phyloP scores from a whole-genome alignment of 1,140 invertebrate genomes.

The Cryptotermes secundus region DNA sequence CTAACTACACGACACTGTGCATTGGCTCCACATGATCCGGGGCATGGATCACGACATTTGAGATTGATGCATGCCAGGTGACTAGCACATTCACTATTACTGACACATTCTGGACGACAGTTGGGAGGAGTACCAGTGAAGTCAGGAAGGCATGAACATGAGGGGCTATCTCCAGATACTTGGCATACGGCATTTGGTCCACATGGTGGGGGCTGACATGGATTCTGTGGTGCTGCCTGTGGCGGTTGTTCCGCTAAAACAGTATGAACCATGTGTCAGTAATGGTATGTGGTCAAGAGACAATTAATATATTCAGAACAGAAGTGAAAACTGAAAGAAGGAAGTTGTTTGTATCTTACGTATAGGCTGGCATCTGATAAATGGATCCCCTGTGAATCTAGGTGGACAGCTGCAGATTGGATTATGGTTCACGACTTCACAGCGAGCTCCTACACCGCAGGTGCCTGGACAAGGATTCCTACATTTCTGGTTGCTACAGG shows the following conservation, averaged over 20 bases:
- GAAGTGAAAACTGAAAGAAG: background rate
- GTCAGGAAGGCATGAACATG: slow-evolving; percentile 45
- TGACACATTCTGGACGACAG: slow-evolving; percentile 45
- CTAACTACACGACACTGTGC: slow-evolving; percentile 51
- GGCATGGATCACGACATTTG: slow-evolving; percentile 49
- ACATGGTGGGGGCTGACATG: slow-evolving; percentile 61
- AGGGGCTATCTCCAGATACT: slow-evolving; percentile 42
- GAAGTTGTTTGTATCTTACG: background rate
- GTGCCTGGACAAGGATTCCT: slow-evolving; percentile 54
- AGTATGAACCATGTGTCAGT: background rate
- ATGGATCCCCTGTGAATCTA: slow-evolving; percentile 57
- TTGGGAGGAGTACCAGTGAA: slow-evolving; percentile 41
- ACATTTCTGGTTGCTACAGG: slow-evolving; percentile 55
- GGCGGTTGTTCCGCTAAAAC: slow-evolving; percentile 60
- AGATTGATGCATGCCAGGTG: slow-evolving; percentile 45
- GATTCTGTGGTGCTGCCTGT: slow-evolving; percentile 47
- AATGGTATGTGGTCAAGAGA: no score
- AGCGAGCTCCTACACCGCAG: slow-evolving; percentile 57
- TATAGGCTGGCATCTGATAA: slow-evolving; percentile 39
- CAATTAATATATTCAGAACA: background rate
- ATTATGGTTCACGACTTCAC: slow-evolving; percentile 57
- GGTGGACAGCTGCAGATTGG: slow-evolving; percentile 53
- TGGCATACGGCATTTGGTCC: slow-evolving; percentile 50
- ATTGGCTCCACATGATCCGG: slow-evolving; percentile 47
- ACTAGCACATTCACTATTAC: slow-evolving; percentile 43